Percentiles rank a stretch among this genome's conserved stretches.
Conservation (phyloP, 2,113 vertebrate species). For the Pseudopodoces humilis region DNA sequence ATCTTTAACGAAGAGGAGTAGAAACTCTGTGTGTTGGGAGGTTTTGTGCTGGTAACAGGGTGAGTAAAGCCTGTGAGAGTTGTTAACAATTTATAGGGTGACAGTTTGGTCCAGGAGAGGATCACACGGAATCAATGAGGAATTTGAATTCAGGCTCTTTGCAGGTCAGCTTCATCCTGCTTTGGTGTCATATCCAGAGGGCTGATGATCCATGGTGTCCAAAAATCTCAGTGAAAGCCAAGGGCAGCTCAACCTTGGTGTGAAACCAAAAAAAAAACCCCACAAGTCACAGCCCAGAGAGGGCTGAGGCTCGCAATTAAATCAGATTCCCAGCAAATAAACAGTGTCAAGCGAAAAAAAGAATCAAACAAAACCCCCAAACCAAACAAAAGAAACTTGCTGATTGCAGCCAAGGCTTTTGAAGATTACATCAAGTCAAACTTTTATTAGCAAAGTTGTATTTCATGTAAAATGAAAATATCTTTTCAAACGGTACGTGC, state of each 20-base stretch:
- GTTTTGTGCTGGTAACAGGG: background rate
- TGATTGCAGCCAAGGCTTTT: slow-evolving; percentile 11
- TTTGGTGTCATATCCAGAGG: background rate
- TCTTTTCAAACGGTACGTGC: slow-evolving; percentile 67
- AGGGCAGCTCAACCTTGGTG: background rate
- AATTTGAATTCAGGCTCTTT: background rate
- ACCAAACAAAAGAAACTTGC: background rate
- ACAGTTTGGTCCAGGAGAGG: background rate
- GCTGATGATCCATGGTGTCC: fast-evolving
- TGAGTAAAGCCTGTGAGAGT: background rate
- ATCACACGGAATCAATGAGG: background rate
- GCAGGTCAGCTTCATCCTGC: background rate
- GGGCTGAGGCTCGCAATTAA: background rate
- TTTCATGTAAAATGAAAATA: slow-evolving; percentile 76
- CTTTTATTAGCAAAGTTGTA: slow-evolving; percentile 80
- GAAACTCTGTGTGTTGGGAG: background rate
- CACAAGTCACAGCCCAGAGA: background rate
- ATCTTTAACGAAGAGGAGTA: background rate
- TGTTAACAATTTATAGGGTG: fast-evolving
- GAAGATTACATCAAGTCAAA: slow-evolving; percentile 71
- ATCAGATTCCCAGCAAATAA: background rate
- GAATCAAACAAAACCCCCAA: background rate
- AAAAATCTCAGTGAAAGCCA: background rate
- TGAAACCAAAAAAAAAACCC: background rate
- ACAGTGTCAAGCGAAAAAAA: fast-evolving